Base-by-base conservation (phyloP, 2,888 invertebrate genomes). In the Molorchus minor region DNA sequence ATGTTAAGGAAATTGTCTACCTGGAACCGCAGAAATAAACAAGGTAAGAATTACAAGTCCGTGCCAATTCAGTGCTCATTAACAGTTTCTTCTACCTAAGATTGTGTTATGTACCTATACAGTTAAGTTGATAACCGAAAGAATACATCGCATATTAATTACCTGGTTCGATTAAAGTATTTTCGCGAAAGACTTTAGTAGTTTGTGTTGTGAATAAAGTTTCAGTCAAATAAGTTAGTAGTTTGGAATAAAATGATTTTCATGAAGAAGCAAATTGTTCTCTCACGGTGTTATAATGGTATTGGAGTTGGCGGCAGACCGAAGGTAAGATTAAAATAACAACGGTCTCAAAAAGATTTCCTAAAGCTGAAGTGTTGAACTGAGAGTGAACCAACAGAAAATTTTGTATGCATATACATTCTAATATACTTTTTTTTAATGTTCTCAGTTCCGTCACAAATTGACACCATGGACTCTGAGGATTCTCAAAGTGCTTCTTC, bases 381-480 rank as follows among this genome's bases (percentile, higher is more conserved):
- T 49, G 52, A 55, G 49, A 66, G 56, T 64, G 53, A 62, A 56
- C 20, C 44, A 53, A 51, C 51, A 54, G 33, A 54, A 46, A 10
- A 12, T 33, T 25, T n/a, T n/a, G 36, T 17, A 45, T 13, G 8
- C 29, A 45, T 21, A 30, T 46, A n/a, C 40, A 38, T 57, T 33
- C 44, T 33, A 19, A 29, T 38, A n/a, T n/a, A 57, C 25, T 45
- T 25, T 61, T 29, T 49, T 61, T 21, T 52, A 54, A 55, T 68
- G 49, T 71, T 67, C 64, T 62, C 69, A 70, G 71, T 64, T 70
- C 56, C 52, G 46, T 66, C 67, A 62, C 57, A 36, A 44, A 20
- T 56, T 36, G 57, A 57, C 47, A 62, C 58, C 41, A 86, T 86
- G 86, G 86, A 86, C 77, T 86, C 86, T 15, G 86, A 86, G 78